phyloP scores from a whole-genome alignment of 2,888 invertebrate species.

The Habroteleia sp. region DNA sequence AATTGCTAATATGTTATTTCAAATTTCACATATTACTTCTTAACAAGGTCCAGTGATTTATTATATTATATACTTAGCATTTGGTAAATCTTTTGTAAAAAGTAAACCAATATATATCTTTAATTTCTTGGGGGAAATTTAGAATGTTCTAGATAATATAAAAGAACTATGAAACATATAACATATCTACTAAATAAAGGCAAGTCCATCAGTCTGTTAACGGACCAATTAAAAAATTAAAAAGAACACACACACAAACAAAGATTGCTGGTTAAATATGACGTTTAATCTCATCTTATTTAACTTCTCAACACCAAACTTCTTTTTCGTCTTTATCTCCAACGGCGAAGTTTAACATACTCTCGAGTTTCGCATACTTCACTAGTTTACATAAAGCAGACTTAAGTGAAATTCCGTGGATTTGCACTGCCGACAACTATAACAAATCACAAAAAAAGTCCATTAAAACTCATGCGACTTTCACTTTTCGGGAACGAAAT shows the following conservation, averaged over 20 bases:
- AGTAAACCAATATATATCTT: no score
- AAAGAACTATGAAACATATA: no score
- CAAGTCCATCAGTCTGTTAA: no score
- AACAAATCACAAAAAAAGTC: conserved; percentile 52
- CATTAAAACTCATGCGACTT: conserved; percentile 54
- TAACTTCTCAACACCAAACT: conserved; percentile 36
- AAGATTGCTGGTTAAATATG: conserved; percentile 46
- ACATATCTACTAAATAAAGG: no score
- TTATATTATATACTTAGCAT: no score
- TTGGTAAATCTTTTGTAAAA: no score
- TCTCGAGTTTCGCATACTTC: conserved; percentile 47
- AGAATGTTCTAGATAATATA: no score
- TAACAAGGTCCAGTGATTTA: no score
- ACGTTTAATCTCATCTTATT: conserved; percentile 49
- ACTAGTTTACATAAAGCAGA: conserved; percentile 43
- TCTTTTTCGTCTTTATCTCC: conserved; percentile 46
- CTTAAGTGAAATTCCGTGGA: conserved; percentile 49
- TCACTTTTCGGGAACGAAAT: conserved; percentile 55
- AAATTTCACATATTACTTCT: no score
- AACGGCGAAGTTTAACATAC: conserved; percentile 45
- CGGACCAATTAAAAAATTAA: no score
- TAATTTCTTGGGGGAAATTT: no score
- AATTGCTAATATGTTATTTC: no score
- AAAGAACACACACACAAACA: neutral
- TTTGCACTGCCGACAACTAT: conserved; percentile 43